A percentile compares a stretch with the other conserved stretches of the same genome.
These are phyloP conservation scores for Limonius californicus DNA, from an alignment of 1,140 invertebrate genomes.

Conservation along the genomic window DNA sequence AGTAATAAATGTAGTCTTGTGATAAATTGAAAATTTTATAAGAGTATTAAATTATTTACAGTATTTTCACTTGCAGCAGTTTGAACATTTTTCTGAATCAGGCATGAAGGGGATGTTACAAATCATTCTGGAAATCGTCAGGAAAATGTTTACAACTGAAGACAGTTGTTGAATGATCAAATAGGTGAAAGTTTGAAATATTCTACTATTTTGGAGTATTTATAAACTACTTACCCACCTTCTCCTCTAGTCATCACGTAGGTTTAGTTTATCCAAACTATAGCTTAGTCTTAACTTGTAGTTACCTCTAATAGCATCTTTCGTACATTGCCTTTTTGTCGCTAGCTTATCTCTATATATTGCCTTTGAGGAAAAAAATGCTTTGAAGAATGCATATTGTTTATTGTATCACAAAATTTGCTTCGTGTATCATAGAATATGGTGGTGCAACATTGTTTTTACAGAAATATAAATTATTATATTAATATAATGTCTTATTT, in stretches of 20 bases:
- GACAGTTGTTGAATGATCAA: not conserved
- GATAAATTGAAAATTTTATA: slow-evolving; percentile 33
- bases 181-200: slow-evolving; percentile 8
- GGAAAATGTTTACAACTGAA: slow-evolving; percentile 5
- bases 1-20: slow-evolving; percentile 36
- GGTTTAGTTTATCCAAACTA: not conserved
- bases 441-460: slow-evolving; percentile 53
- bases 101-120: no score
- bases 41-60: slow-evolving; percentile 19
- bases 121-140: no score
- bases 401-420: slow-evolving; percentile 17
- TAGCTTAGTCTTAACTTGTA: slow-evolving; percentile 10
- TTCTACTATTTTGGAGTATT: slow-evolving; percentile 12
- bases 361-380: slow-evolving; percentile 13
- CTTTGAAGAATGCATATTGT: slow-evolving; percentile 15
- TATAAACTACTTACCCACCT: slow-evolving; percentile 4
- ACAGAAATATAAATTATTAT: slow-evolving; percentile 39
- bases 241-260: slow-evolving; percentile 14
- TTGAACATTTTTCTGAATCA: slow-evolving; percentile 20
- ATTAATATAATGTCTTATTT: no score
- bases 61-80: slow-evolving; percentile 3
- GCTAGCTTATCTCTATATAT: slow-evolving; percentile 14
- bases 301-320: not conserved
- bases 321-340: not conserved
- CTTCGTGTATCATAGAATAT: slow-evolving; percentile 23